phyloP scores from a whole-genome alignment of 2,797 vertebrate genomes.

The Oceanodroma leucorhoa region DNA sequence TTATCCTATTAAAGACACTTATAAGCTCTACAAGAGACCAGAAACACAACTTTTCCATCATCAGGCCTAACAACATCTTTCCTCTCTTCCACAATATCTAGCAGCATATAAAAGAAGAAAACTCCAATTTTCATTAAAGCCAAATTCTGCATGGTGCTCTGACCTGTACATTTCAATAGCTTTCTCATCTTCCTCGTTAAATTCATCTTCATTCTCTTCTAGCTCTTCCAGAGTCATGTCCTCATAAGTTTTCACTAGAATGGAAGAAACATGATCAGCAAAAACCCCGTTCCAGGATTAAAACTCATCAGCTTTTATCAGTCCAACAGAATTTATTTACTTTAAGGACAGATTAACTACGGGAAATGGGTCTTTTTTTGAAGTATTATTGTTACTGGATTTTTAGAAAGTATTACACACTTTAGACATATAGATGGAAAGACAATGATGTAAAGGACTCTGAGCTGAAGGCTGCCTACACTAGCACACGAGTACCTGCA shows the following conservation, averaged over 20 bases:
- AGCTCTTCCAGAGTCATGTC: conserved; percentile 94
- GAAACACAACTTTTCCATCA: not conserved
- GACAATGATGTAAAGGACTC: not conserved
- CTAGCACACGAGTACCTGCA: not conserved
- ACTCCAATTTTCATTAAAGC: not conserved
- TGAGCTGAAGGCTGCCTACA: not conserved
- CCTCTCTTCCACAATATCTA: not conserved
- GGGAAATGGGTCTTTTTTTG: fast-evolving
- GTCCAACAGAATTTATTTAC: not conserved
- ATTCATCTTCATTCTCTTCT: conserved; percentile 95
- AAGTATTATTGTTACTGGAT: not conserved
- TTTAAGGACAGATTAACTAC: not conserved
- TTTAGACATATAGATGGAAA: not conserved
- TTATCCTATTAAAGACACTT: not conserved
- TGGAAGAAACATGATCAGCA: not conserved
- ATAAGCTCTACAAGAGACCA: not conserved
- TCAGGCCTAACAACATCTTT: not conserved
- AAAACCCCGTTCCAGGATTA: not conserved
- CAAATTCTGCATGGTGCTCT: conserved; percentile 14
- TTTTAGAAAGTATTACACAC: not conserved
- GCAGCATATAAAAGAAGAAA: not conserved
- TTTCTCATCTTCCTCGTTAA: conserved; percentile 91
- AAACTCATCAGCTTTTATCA: not conserved
- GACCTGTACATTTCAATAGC: conserved; percentile 97
- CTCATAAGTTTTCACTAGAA: conserved; percentile 92